Percentiles rank a stretch among this genome's conserved stretches.
Evolutionary conservation across 1,140 invertebrate species (phyloP).

Genomic region (Tetragnatha versicolor): DNA sequence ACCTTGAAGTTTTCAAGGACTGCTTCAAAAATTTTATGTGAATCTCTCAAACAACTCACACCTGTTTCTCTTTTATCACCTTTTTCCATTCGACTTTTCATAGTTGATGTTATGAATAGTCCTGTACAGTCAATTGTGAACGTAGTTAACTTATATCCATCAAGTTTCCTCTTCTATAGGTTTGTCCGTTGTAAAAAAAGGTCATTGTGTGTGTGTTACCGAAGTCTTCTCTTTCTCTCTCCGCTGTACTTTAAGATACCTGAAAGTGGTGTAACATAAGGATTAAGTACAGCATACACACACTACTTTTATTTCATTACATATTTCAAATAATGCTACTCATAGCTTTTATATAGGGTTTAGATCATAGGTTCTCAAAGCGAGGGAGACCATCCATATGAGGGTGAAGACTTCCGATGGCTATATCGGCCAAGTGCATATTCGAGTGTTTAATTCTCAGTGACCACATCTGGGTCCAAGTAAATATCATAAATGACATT

Average conservation of each 20-base stretch:
- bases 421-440: too few relatives aligned
- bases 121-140: background rate
- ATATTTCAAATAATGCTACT: too few relatives aligned
- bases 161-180: background rate
- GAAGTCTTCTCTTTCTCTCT: background rate
- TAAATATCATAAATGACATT: too few relatives aligned
- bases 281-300: too few relatives aligned
- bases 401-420: too few relatives aligned
- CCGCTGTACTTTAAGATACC: constrained; percentile 29
- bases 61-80: constrained; percentile 3
- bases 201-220: background rate
- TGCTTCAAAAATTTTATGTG: constrained; percentile 12
- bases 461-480: too few relatives aligned
- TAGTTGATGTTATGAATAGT: constrained; percentile 8
- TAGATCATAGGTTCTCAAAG: too few relatives aligned
- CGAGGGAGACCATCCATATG: too few relatives aligned
- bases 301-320: too few relatives aligned
- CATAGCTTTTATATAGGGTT: too few relatives aligned
- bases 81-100: constrained; percentile 11
- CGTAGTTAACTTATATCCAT: constrained; percentile 8
- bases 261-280: constrained; percentile 11
- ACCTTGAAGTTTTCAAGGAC: too few relatives aligned
- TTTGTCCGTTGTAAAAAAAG: constrained; percentile 20
- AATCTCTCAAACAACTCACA: constrained; percentile 17
- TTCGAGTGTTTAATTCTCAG: too few relatives aligned